Base-by-base conservation (phyloP, 2,888 invertebrate species). In the Criorhina ranunculi region DNA sequence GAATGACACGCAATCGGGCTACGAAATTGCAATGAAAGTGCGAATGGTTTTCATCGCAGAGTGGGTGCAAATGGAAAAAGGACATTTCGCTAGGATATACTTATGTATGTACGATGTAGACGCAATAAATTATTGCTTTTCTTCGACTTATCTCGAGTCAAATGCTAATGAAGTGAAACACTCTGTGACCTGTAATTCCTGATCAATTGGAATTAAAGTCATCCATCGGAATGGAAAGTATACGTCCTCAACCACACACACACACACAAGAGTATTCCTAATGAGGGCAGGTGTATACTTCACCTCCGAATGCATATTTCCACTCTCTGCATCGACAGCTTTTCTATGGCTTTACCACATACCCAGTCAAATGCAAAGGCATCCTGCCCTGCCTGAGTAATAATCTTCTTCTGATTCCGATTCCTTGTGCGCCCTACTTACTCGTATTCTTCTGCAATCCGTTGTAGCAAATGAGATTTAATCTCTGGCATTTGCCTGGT, bases 381-480 rank as follows among this genome's bases (percentile, higher is more conserved):
- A 59, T 24, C 35, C 49, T 24, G 19, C 6, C 33, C 15, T 40
- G 33, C 37, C 59, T 31, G 33, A 77, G 66, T 77, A 72, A 62
- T 72, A 73, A 66, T 77, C 49, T 70, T 55, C 49, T 69, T 69
- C n/a, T n/a, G n/a, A n/a, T n/a, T n/a, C n/a, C 78, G 60, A 73
- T 55, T 72, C 72, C 72, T 72, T 78, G 42, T 67, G 72, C 72
- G 66, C 42, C 73, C 82, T 60, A 78, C 78, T 83, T 83, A 83
- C 67, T 78, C 67, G 62, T 73, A 83, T 72, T 78, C 67, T 67
- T 73, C 57, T 62, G 42, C 69, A 79, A 73, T 85, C 53, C 69
- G 60, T 75, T 75, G 66, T 72, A 80, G 64, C 70, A 85, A 75
- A 80, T 76, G 66, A 72, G 85, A 85, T 85, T 85, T 80, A 80